Percentiles rank a stretch among this genome's conserved stretches.
Conservation (phyloP, 2,797 vertebrate genomes). For the Heterohyrax brucei region DNA sequence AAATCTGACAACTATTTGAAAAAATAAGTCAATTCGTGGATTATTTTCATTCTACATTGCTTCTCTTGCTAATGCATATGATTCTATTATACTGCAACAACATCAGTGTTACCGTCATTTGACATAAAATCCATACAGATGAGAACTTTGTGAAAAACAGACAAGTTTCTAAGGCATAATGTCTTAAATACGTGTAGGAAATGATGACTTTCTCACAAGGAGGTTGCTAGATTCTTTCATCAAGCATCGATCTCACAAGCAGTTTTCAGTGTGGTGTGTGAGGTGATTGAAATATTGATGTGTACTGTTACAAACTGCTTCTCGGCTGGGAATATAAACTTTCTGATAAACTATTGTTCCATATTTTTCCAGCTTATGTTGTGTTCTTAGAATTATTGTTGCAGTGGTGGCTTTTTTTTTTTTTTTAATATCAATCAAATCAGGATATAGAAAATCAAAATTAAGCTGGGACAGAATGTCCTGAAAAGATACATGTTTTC, state of each 20-base stretch:
- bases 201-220: conserved; percentile 84
- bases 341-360: conserved; percentile 79
- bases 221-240: conserved; percentile 80
- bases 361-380: conserved; percentile 75
- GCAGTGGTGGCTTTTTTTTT: conserved; percentile 45
- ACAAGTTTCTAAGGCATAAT: conserved; percentile 75
- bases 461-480: conserved; percentile 14
- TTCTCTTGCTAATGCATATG: conserved; percentile 64
- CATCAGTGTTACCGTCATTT: conserved; percentile 78
- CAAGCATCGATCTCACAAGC: conserved; percentile 81
- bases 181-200: conserved; percentile 83
- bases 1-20: background rate
- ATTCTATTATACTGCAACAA: conserved; percentile 76
- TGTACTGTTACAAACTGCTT: conserved; percentile 80
- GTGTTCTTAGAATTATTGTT: conserved; percentile 64
- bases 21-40: conserved; percentile 13
- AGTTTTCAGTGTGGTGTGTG: conserved; percentile 85
- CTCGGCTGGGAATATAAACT: conserved; percentile 67
- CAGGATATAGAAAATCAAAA: conserved; percentile 71
- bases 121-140: conserved; percentile 87
- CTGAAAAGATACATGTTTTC: conserved; percentile 50
- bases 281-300: conserved; percentile 88
- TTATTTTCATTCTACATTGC: conserved; percentile 45
- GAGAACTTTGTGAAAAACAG: conserved; percentile 82
- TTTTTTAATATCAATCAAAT: conserved; percentile 63